These are phyloP conservation scores for Cryptotis parvus DNA, from an alignment of 2,113 vertebrate genomes.

Conservation along the genomic window DNA sequence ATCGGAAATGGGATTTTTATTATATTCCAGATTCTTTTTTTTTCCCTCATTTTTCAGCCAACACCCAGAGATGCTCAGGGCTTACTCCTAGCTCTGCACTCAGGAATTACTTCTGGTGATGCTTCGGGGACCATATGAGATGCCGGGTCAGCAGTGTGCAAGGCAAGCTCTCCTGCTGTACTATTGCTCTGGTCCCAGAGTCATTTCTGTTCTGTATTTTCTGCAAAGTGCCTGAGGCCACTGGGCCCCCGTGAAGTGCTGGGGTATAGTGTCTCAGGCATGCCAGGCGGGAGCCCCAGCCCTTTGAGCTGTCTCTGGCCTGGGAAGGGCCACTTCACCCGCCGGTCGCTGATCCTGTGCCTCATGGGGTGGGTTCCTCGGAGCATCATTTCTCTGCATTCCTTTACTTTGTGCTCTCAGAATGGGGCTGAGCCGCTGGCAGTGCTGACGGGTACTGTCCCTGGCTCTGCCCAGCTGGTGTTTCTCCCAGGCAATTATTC, in stretches of 20 bases:
- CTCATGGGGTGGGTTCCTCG: background rate
- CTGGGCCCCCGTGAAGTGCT: too few relatives aligned
- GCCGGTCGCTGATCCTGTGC: background rate
- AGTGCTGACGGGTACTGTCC: too few relatives aligned
- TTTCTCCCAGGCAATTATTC: background rate
- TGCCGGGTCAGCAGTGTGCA: too few relatives aligned
- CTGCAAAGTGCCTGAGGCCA: too few relatives aligned
- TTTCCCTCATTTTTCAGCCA: background rate
- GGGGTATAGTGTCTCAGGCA: too few relatives aligned
- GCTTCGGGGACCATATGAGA: too few relatives aligned
- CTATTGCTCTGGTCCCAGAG: too few relatives aligned
- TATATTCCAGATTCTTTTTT: background rate
- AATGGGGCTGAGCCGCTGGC: background rate
- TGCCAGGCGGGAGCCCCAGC: background rate
- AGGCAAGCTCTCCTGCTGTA: too few relatives aligned
- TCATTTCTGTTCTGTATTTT: too few relatives aligned
- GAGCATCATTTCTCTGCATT: background rate
- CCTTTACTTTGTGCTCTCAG: background rate
- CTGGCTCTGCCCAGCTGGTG: background rate
- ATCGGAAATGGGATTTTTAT: slow-evolving; percentile 54
- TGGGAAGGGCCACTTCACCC: background rate
- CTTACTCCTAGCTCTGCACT: too few relatives aligned
- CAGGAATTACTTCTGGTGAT: too few relatives aligned
- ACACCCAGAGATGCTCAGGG: too few relatives aligned
- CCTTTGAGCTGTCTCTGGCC: background rate